phyloP scores from a whole-genome alignment of 2,797 vertebrate genomes.

The Parambassis ranga region DNA sequence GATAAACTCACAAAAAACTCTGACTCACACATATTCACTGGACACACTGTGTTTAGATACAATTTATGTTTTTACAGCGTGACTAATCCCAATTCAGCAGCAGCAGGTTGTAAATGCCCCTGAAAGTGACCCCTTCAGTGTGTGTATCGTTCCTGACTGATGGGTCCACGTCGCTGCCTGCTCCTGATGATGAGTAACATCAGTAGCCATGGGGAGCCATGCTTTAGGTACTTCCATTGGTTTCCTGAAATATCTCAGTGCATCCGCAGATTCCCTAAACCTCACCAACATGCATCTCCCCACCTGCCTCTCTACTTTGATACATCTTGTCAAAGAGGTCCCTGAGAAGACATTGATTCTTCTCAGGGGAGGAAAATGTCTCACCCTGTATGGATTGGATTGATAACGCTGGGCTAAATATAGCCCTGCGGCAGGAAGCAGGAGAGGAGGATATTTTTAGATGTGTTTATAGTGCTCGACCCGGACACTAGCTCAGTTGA shows the following conservation, averaged over 20 bases:
- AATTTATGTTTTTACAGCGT: conserved; percentile 19
- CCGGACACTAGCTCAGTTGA: conserved; percentile 59
- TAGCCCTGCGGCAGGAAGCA: conserved; percentile 77
- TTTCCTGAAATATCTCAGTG: conserved; percentile 17
- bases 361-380: conserved; percentile 65
- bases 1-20: conserved; percentile 24
- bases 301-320: conserved; percentile 16
- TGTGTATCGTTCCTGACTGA: conserved; percentile 46
- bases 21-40: background rate
- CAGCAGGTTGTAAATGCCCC: conserved; percentile 48
- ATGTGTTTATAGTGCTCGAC: conserved; percentile 70
- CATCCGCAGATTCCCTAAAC: conserved; percentile 35
- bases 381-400: conserved; percentile 69
- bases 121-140: conserved; percentile 64
- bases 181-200: conserved; percentile 41
- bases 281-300: conserved; percentile 21
- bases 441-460: conserved; percentile 76
- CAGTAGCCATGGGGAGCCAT: conserved; percentile 34
- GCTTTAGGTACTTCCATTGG: conserved; percentile 6
- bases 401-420: conserved; percentile 80
- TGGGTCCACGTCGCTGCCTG: conserved; percentile 42
- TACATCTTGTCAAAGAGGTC: conserved; percentile 41
- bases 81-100: conserved; percentile 44
- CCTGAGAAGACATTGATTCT: conserved; percentile 70
- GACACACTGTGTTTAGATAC: conserved; percentile 17